These are phyloP conservation scores for Pseudoatta argentina DNA, from an alignment of 1,140 invertebrate species.

Conservation along the genomic window DNA sequence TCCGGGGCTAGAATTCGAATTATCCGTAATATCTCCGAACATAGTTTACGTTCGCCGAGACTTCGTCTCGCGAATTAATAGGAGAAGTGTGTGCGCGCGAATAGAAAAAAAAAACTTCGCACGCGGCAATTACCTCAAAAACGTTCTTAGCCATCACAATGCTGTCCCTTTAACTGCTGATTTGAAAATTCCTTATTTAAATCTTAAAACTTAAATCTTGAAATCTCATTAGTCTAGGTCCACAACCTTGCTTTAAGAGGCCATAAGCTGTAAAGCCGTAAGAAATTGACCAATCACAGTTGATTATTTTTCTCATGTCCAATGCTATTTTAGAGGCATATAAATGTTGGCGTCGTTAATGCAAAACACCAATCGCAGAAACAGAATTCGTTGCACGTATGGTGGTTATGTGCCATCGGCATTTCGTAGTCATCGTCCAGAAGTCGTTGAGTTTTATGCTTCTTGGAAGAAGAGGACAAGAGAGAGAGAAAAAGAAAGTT, in stretches of 20 bases:
- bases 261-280: too few relatives aligned
- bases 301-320: too few relatives aligned
- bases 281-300: too few relatives aligned
- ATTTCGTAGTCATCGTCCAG: constrained; percentile 47
- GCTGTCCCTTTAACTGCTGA: not conserved
- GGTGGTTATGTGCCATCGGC: constrained; percentile 27
- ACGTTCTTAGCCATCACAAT: not conserved
- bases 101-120: constrained; percentile 2
- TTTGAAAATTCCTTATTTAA: constrained; percentile 29
- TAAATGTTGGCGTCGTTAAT: constrained; percentile 11
- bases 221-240: too few relatives aligned
- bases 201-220: not conserved
- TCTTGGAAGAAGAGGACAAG: not conserved
- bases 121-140: not conserved
- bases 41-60: constrained; percentile 46
- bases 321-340: too few relatives aligned
- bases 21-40: constrained; percentile 60
- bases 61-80: constrained; percentile 39
- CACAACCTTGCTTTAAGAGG: too few relatives aligned
- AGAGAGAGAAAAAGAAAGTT: not conserved
- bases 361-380: constrained; percentile 37
- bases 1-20: constrained; percentile 58
- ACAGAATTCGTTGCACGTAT: constrained; percentile 47
- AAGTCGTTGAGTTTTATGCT: constrained; percentile 60
- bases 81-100: not conserved